A percentile compares a stretch with the other conserved stretches of the same genome.
Conservation (phyloP, 2,113 vertebrate genomes). For the Atherinomorus stipes region DNA sequence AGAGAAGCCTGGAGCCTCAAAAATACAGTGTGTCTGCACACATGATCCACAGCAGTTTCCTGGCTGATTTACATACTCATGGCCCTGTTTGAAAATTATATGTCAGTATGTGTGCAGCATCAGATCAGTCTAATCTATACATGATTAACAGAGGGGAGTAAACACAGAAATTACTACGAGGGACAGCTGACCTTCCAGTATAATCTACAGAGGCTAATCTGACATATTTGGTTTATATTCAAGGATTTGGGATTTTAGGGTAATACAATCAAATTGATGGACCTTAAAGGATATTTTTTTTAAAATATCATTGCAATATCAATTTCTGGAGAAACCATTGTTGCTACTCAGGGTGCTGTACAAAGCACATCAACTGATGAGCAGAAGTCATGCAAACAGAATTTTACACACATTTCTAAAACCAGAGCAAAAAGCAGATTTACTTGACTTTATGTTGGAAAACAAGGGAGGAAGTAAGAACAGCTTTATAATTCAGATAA, state of each 20-base stretch:
- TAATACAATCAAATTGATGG: neutral
- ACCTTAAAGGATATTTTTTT: neutral
- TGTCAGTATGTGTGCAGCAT: neutral
- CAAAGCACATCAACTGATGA: neutral
- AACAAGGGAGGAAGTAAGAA: too few relatives aligned
- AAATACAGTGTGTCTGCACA: constrained; percentile 71
- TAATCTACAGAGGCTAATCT: neutral
- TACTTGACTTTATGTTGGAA: too few relatives aligned
- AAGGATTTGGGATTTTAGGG: neutral
- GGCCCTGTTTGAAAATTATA: constrained; percentile 74
- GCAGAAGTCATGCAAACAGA: too few relatives aligned
- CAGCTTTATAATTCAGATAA: too few relatives aligned
- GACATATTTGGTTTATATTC: neutral
- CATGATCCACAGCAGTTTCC: constrained; percentile 88
- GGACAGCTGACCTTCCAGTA: neutral
- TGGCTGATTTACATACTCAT: constrained; percentile 32
- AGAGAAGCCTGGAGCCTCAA: constrained; percentile 47
- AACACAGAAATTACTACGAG: too few relatives aligned
- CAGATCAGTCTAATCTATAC: neutral
- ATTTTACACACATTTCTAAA: too few relatives aligned
- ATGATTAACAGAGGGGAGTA: neutral
- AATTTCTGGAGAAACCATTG: constrained; percentile 8
- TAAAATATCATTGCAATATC: neutral
- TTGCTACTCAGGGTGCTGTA: neutral
- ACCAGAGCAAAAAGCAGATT: too few relatives aligned